Percentiles rank a stretch among this genome's conserved stretches.
Evolutionary conservation across 2,888 invertebrate genomes (phyloP).

Genomic region (Folsomia candida): DNA sequence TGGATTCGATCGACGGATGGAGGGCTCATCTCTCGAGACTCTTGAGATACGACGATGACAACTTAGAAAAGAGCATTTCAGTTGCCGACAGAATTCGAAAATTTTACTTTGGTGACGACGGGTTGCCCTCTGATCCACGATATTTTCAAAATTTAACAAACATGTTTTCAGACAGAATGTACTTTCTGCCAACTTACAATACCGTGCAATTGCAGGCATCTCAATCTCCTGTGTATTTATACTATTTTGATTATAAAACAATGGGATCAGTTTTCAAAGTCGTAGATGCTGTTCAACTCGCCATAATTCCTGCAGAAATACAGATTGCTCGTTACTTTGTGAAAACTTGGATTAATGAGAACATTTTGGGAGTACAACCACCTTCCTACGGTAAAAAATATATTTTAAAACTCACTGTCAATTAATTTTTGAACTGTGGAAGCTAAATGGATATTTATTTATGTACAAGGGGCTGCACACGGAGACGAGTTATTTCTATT

Average conservation of each 20-base stretch:
- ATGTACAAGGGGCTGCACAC: slow-evolving; percentile 14
- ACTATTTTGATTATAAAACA: slow-evolving; percentile 30
- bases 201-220: slow-evolving; percentile 21
- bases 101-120: slow-evolving; percentile 3
- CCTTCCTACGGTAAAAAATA: slow-evolving; percentile 22
- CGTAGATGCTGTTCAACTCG: slow-evolving; percentile 14
- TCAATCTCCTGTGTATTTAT: slow-evolving; percentile 27
- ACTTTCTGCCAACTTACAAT: slow-evolving; percentile 20
- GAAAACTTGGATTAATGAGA: slow-evolving; percentile 23
- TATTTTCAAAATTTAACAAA: slow-evolving; percentile 30
- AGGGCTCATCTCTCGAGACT: not conserved
- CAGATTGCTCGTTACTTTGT: slow-evolving; percentile 25
- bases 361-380: slow-evolving; percentile 22
- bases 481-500: slow-evolving; percentile 25
- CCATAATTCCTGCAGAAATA: slow-evolving; percentile 17
- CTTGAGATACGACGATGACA: slow-evolving; percentile 1
- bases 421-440: not conserved
- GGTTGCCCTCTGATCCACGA: not conserved
- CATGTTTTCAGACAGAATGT: slow-evolving; percentile 29
- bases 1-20: not conserved
- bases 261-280: slow-evolving; percentile 21
- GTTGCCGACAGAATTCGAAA: not conserved
- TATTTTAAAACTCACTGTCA: not conserved
- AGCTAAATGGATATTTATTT: no score
- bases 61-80: not conserved